These are phyloP conservation scores for Drosophila quadrilineata DNA, from an alignment of 1,140 invertebrate species.

Conservation along the genomic window DNA sequence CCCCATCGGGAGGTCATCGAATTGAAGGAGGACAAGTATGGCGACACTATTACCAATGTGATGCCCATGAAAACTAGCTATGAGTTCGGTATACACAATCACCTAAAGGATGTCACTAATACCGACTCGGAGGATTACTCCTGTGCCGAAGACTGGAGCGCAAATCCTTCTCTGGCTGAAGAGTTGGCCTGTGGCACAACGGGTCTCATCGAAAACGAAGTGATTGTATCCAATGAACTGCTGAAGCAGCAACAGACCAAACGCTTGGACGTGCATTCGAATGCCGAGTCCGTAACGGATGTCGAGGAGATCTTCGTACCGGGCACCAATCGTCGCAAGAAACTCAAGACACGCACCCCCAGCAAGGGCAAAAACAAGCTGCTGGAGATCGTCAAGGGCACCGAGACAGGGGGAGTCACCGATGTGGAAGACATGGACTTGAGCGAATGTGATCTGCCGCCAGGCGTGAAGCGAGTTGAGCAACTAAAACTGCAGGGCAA, in stretches of 20 bases:
- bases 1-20: conserved; percentile 82
- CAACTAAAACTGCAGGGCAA: conserved; percentile 54
- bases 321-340: conserved; percentile 71
- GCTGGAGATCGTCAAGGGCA: conserved; percentile 47
- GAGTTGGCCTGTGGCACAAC: conserved; percentile 30
- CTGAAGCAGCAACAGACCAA: conserved; percentile 65
- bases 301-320: conserved; percentile 82
- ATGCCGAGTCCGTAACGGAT: conserved; percentile 81
- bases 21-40: conserved; percentile 81
- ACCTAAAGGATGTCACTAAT: conserved; percentile 64
- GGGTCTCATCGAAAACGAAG: conserved; percentile 61
- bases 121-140: conserved; percentile 82
- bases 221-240: conserved; percentile 69
- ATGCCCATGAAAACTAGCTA: conserved; percentile 81
- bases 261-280: conserved; percentile 57
- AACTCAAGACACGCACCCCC: conserved; percentile 64
- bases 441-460: conserved; percentile 79
- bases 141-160: conserved; percentile 76
- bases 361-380: conserved; percentile 70
- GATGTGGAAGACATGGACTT: conserved; percentile 83
- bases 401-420: conserved; percentile 75
- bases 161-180: conserved; percentile 43
- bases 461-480: conserved; percentile 55
- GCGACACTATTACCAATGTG: conserved; percentile 81
- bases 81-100: conserved; percentile 72